A percentile compares a stretch with the other conserved stretches of the same genome.
Evolutionary conservation across 2,888 invertebrate genomes (phyloP).

Genomic region (Standfussiana lucernea): DNA sequence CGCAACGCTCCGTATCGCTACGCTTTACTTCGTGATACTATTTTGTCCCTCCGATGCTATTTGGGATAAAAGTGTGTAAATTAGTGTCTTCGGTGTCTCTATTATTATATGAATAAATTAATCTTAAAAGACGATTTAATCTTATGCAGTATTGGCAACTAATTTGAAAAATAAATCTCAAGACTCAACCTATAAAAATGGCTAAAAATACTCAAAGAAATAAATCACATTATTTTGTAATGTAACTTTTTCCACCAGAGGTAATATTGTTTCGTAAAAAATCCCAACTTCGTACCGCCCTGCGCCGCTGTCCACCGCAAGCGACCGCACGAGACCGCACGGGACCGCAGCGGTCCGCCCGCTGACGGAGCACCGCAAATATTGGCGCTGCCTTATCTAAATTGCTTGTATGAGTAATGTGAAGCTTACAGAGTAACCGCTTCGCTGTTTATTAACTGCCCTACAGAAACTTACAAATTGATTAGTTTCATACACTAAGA

Average conservation of each 20-base stretch:
- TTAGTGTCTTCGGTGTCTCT: neutral
- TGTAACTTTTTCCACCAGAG: neutral
- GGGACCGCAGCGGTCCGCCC: neutral
- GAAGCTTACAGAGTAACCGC: slow-evolving; percentile 36
- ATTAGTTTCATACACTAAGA: slow-evolving; percentile 8
- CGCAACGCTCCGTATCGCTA: neutral
- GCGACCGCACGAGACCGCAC: neutral
- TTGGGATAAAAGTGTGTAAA: neutral
- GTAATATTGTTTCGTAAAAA: neutral
- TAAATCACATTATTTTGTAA: neutral
- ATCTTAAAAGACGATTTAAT: neutral
- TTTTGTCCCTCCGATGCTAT: neutral
- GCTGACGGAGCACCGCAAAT: slow-evolving; percentile 56
- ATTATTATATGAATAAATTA: neutral
- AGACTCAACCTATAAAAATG: neutral
- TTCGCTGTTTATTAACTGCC: slow-evolving; percentile 34
- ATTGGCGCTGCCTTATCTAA: slow-evolving; percentile 67
- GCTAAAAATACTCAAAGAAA: neutral
- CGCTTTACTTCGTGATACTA: neutral
- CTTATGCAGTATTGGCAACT: neutral
- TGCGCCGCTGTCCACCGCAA: slow-evolving; percentile 5
- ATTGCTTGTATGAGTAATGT: slow-evolving; percentile 66
- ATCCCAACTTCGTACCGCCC: no score
- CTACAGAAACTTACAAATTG: slow-evolving; percentile 31
- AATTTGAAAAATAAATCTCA: neutral